Percentiles rank a stretch among this genome's conserved stretches.
Conservation (phyloP, 1,140 invertebrate species). For the Neodiprion pinetum region DNA sequence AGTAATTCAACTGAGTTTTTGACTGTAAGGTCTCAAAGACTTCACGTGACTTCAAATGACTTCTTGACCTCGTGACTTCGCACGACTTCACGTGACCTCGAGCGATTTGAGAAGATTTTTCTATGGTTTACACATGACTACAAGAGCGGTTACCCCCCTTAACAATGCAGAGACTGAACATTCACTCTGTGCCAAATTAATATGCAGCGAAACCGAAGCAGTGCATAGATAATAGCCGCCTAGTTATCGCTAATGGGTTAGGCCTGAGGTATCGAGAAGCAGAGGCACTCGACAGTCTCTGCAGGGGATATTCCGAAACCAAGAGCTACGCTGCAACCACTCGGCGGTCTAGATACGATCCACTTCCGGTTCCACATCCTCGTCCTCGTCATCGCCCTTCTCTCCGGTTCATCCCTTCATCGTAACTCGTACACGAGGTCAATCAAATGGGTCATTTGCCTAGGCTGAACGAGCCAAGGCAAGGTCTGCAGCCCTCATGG, state of each 20-base stretch:
- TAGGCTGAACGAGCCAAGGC: not conserved
- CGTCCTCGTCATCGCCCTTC: not conserved
- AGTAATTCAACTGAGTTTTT: too few species aligned
- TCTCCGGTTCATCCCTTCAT: not conserved
- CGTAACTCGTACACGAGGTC: not conserved
- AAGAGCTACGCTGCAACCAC: not conserved
- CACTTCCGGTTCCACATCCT: not conserved
- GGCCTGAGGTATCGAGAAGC: not conserved
- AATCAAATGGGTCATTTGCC: not conserved
- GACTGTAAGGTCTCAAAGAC: too few species aligned
- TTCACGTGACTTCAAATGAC: too few species aligned
- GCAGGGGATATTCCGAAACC: not conserved
- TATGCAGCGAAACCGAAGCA: too few species aligned
- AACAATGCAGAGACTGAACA: too few species aligned
- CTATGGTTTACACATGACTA: too few species aligned
- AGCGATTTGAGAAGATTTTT: too few species aligned
- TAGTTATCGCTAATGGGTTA: conserved; percentile 2
- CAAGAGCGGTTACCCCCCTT: too few species aligned
- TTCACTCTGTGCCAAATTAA: too few species aligned
- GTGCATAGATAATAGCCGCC: not conserved
- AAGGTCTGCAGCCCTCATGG: not conserved
- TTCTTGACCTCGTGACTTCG: too few species aligned
- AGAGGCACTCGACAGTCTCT: not conserved
- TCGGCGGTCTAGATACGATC: not conserved
- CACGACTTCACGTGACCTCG: too few species aligned